Base-by-base conservation (phyloP, 2,888 invertebrate species). In the Hyalella azteca region DNA sequence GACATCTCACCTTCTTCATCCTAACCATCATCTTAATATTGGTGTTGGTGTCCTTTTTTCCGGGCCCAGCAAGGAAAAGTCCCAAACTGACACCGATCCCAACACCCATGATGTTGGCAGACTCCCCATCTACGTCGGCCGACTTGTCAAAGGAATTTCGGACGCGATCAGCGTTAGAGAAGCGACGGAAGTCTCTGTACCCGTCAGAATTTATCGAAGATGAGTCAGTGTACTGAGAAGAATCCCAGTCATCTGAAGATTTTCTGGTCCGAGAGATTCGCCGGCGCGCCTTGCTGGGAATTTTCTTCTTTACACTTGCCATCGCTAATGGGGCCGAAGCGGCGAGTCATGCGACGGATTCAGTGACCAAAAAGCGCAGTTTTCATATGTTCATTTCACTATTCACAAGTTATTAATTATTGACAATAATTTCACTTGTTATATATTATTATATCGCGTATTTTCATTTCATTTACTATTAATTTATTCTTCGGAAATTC, bases 1-100 rank as follows among this genome's bases (percentile, higher is more conserved):
- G 7, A 26, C 29, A 22, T 22, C 75, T 75, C 45, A 75, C 75
- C 75, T 75, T 75, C 45, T 75, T 41, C 75, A 75, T 75, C 75
- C 40, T 41, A 26, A 39, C 19, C 75, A 75, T 75, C 32, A 75
- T 39, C n/a, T 75, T 75, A 22, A 75, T 75, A n/a, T 75, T 75
- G 3, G 75, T 75, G 36, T 75, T 75, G 45, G 22, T 9, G 29
- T 45, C 45, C 22, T 22, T 75, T 13, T 41, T 45, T 3, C 75
- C 45, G 45, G 75, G 41, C 32, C 75, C 75, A 2, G 40, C 22
- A 13, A 75, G 29, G 29, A 75, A 75, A 11, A 45, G 40, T n/a
- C 75, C 75, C 5, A 75, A 19, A 39, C 45, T 75, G n/a, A 75
- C 75, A n/a, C 75, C 75, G 4, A 75, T 45, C 7, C 75, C 75